Evolutionary conservation across 2,113 vertebrate genomes (phyloP).

Genomic region (Uropsilus gracilis): DNA sequence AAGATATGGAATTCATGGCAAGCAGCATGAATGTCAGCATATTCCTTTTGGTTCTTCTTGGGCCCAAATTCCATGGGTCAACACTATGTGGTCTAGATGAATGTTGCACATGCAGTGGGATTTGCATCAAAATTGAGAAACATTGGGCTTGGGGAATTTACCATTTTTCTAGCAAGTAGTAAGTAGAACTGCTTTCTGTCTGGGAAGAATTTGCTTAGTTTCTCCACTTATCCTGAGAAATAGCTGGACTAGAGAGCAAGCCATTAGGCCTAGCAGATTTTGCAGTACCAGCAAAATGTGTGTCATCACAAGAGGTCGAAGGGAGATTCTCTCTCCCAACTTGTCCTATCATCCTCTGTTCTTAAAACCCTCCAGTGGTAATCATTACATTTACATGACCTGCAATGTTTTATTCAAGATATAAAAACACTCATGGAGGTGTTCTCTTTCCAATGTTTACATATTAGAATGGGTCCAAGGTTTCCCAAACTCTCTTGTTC

Average conservation of each 20-base stretch:
- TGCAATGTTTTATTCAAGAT: constrained; percentile 8
- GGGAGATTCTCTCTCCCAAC: no score
- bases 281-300: background rate
- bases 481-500: constrained; percentile 9
- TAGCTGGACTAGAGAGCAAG: background rate
- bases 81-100: background rate
- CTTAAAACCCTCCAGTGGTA: background rate
- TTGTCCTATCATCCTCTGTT: no score
- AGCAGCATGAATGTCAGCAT: background rate
- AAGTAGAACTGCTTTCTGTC: background rate
- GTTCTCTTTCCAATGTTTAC: background rate
- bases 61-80: background rate
- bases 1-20: background rate
- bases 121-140: constrained; percentile 41
- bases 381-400: background rate
- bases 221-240: background rate
- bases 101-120: background rate
- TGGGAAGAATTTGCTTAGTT: background rate
- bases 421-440: background rate
- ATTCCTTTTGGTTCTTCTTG: background rate
- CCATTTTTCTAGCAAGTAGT: background rate
- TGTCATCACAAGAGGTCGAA: background rate
- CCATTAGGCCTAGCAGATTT: background rate
- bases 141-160: background rate
- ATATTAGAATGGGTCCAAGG: background rate